Conservation (phyloP, 2,888 invertebrate species). For the Rhorus exstirpatorius region DNA sequence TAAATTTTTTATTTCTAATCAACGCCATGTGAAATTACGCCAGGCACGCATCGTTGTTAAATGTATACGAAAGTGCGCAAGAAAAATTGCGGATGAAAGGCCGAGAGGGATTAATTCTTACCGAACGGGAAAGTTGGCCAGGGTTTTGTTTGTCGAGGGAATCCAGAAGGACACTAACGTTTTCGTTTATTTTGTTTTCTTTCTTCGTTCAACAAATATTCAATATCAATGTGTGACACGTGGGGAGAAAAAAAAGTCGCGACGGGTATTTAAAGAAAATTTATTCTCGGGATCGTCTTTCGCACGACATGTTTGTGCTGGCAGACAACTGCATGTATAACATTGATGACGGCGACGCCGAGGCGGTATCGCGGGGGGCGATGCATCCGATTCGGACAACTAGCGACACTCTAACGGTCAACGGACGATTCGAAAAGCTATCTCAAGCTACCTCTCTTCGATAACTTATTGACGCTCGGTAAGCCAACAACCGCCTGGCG, state of each 20-base stretch:
- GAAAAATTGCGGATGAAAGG: conserved; percentile 58
- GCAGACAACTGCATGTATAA: conserved; percentile 82
- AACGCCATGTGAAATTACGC: conserved; percentile 79
- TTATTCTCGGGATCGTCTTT: conserved; percentile 69
- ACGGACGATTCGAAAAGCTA: not conserved
- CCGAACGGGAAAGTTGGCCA: conserved; percentile 67
- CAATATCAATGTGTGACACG: conserved; percentile 61
- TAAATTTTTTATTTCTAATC: no score
- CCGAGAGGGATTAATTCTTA: conserved; percentile 65
- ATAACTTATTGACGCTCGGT: conserved; percentile 26
- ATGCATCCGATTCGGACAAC: conserved; percentile 8
- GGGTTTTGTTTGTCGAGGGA: conserved; percentile 58
- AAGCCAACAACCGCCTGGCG: not conserved
- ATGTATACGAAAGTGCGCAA: conserved; percentile 37
- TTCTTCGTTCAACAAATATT: conserved; percentile 20
- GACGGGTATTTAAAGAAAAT: conserved; percentile 74
- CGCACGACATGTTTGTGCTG: conserved; percentile 77
- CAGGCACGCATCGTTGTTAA: conserved; percentile 49
- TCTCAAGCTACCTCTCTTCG: not conserved
- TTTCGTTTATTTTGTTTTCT: conserved; percentile 37
- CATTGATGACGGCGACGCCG: conserved; percentile 77
- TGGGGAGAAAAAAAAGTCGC: conserved; percentile 71
- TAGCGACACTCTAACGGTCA: conserved; percentile 1
- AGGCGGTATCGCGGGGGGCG: conserved; percentile 48
- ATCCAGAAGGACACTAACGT: conserved; percentile 57